Evolutionary conservation across 2,888 invertebrate genomes (phyloP).

Genomic region (Rhyacophila evoluta): DNA sequence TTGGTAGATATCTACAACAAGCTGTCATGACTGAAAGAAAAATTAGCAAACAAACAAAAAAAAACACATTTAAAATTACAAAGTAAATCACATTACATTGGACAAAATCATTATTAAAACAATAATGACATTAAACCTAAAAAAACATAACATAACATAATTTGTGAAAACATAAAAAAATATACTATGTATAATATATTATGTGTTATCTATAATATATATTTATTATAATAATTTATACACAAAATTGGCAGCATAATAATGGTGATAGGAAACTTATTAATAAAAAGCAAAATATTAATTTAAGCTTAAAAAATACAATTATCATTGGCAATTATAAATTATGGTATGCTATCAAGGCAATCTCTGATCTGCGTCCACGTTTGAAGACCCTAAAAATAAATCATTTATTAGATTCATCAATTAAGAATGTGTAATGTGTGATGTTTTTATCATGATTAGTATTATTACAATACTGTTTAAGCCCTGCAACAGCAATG

Average conservation of each 20-base stretch:
- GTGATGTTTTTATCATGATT: too few relatives aligned
- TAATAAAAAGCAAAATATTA: not conserved
- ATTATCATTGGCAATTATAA: not conserved
- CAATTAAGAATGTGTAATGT: too few relatives aligned
- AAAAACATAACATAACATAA: not conserved
- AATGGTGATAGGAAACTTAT: not conserved
- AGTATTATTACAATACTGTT: too few relatives aligned
- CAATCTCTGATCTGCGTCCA: slow-evolving; percentile 83
- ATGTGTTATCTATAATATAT: too few relatives aligned
- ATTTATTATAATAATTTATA: not conserved
- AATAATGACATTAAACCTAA: not conserved
- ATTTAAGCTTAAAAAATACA: slow-evolving; percentile 9
- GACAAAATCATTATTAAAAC: not conserved
- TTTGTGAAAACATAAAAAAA: too few relatives aligned
- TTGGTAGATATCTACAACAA: too few relatives aligned
- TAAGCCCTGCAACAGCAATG: too few relatives aligned
- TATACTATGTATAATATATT: too few relatives aligned
- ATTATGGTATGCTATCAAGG: slow-evolving; percentile 79
- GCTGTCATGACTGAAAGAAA: too few relatives aligned
- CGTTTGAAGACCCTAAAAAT: slow-evolving; percentile 77
- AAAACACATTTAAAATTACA: not conserved
- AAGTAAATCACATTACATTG: not conserved
- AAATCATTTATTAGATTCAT: too few relatives aligned
- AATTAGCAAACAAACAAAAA: too few relatives aligned
- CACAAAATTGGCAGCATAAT: not conserved